Evolutionary conservation across 2,113 vertebrate species (phyloP).

Genomic region (Carettochelys insculpta): DNA sequence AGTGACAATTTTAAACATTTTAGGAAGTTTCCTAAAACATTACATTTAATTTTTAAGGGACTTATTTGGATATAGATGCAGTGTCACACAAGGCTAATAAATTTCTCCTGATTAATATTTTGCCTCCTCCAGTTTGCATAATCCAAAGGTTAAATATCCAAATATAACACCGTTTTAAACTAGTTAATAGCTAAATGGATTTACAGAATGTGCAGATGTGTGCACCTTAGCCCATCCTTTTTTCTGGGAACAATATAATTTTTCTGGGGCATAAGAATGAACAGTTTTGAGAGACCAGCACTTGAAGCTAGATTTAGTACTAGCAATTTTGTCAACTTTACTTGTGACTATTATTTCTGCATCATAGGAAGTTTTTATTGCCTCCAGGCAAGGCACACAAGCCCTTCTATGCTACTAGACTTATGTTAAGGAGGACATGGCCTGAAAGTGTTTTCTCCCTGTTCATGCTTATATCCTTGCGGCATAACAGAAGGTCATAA

Average conservation of each 20-base stretch:
- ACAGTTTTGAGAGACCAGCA: background rate
- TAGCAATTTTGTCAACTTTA: slow-evolving; percentile 11
- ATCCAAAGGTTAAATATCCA: slow-evolving; percentile 33
- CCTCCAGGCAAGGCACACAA: background rate
- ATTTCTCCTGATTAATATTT: slow-evolving; percentile 47
- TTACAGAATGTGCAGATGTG: slow-evolving; percentile 18
- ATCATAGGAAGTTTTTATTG: slow-evolving; percentile 19
- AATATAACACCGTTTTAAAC: slow-evolving; percentile 32
- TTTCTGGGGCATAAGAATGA: slow-evolving; percentile 15
- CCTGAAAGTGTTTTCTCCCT: background rate
- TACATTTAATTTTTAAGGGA: background rate
- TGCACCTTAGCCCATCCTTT: slow-evolving; percentile 15
- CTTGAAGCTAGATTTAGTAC: background rate
- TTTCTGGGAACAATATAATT: slow-evolving; percentile 1
- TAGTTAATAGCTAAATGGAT: slow-evolving; percentile 39
- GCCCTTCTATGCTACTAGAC: background rate
- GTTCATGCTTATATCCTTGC: background rate
- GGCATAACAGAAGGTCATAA: background rate
- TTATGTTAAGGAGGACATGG: background rate
- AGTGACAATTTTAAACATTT: background rate
- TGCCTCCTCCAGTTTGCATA: slow-evolving; percentile 38
- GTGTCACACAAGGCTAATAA: background rate
- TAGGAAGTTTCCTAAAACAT: background rate
- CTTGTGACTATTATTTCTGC: background rate
- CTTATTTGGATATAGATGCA: background rate